These are phyloP conservation scores for Drosophila subquinaria DNA, from an alignment of 2,888 invertebrate genomes.

Conservation along the genomic window DNA sequence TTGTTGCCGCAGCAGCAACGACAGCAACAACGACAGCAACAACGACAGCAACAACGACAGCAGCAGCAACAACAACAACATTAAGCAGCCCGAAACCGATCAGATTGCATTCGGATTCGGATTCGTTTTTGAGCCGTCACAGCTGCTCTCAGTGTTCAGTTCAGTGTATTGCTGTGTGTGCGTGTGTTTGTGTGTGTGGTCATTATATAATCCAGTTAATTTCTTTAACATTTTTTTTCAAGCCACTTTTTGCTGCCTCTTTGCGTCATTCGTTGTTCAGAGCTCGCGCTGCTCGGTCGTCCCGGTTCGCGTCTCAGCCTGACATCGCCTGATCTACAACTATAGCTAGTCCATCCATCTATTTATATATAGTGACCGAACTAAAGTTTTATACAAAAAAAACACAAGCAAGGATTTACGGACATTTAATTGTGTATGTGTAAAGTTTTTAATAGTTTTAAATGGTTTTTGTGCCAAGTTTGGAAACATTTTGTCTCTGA, in stretches of 20 bases:
- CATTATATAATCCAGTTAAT: conserved; percentile 81
- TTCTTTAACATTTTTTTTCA: conserved; percentile 74
- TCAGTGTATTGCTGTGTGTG: neutral
- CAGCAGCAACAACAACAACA: conserved; percentile 51
- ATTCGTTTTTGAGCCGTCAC: conserved; percentile 39
- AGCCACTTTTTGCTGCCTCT: conserved; percentile 57
- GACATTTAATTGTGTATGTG: conserved; percentile 16
- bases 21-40: too few species aligned
- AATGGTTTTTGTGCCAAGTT: neutral
- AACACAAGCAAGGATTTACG: conserved; percentile 5
- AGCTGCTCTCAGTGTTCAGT: conserved; percentile 31
- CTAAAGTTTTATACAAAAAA: neutral
- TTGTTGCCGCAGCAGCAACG: conserved; percentile 15
- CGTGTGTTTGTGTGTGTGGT: conserved; percentile 40
- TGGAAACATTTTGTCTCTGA: neutral
- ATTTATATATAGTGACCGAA: neutral
- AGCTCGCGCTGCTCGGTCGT: conserved; percentile 68
- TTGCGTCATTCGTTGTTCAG: conserved; percentile 73
- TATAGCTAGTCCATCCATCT: neutral
- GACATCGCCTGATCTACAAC: conserved; percentile 20
- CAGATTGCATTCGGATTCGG: conserved; percentile 73
- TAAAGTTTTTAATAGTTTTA: neutral
- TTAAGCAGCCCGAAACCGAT: conserved; percentile 64
- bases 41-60: conserved; percentile 39
- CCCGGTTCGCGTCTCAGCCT: conserved; percentile 49